Percentiles rank a stretch among this genome's conserved stretches.
Evolutionary conservation across 2,797 vertebrate genomes (phyloP).

Genomic region (Aplochiton taeniatus): DNA sequence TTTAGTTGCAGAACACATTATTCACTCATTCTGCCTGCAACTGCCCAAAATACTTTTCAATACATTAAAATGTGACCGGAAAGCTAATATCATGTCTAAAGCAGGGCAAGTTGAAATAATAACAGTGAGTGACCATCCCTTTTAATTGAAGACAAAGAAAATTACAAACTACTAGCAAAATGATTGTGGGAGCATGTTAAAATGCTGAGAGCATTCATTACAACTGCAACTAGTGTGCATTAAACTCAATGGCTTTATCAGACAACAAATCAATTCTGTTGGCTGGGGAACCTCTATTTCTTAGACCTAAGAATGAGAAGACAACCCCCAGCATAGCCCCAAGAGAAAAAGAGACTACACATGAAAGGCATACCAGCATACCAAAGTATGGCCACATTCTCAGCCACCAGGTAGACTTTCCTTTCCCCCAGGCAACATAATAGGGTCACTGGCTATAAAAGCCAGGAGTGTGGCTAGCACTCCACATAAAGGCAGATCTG

Average conservation of each 20-base stretch:
- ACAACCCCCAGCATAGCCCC: constrained; percentile 14
- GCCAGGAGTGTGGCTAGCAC: constrained; percentile 23
- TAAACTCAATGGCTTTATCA: constrained; percentile 41
- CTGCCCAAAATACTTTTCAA: too few species aligned
- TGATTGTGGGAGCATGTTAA: constrained; percentile 15
- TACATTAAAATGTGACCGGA: too few species aligned
- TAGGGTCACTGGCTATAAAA: constrained; percentile 35
- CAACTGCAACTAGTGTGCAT: constrained; percentile 11
- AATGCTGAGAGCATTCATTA: constrained; percentile 31
- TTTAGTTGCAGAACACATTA: background rate
- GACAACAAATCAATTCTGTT: constrained; percentile 38
- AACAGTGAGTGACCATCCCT: constrained; percentile 28
- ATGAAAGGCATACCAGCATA: constrained; percentile 65
- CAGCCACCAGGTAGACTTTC: constrained; percentile 37
- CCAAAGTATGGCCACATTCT: constrained; percentile 50
- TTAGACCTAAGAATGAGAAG: constrained; percentile 12
- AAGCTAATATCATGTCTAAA: too few species aligned
- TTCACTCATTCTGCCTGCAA: too few species aligned
- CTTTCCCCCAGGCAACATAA: constrained; percentile 32
- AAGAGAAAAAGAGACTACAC: constrained; percentile 25
- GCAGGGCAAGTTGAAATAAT: background rate
- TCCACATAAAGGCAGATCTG: constrained; percentile 11
- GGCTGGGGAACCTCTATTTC: constrained; percentile 22
- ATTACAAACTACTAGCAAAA: constrained; percentile 14
- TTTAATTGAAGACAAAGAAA: constrained; percentile 41